Base-by-base conservation (phyloP, 1,140 invertebrate genomes). In the Solen grandis region DNA sequence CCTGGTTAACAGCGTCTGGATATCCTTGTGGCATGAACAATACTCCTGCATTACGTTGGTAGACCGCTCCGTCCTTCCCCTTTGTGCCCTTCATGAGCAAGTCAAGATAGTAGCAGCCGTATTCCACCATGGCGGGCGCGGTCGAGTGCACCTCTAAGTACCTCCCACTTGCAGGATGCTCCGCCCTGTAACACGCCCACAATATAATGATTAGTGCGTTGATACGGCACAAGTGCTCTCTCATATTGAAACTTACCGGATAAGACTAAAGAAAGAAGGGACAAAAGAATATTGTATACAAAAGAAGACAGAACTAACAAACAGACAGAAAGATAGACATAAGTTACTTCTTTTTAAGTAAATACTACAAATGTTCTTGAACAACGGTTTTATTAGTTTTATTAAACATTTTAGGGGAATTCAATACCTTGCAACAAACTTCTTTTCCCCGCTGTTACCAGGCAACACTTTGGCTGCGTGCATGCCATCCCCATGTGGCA, bases 1-100 rank as follows among this genome's bases (percentile, higher is more conserved):
- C 70, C 19, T 29, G 8, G 38, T 76, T 76, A 25, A 76, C 46
- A 36, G 74, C 60, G 36, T 52, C 60, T 29, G 74, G 74, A 31
- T 76, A 76, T 25, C 60, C 60, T 31, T 76, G 74, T 31, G 74
- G 74, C 74, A 76, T 76, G 46, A 76, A 76, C 8, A 76, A 27
- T 22, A 76, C 25, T 0, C 74, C 74, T n/a, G 60, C 74, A 76
- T 62, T 65, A n/a, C 66, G 41, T 33, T 65, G 22, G 50, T 76
- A 76, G 22, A 54, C 41, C 8, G 25, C 36, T 25, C 62, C 62
- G 8, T 63, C 62, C 33, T 76, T 76, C 22, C 74, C 65, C 25
- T 36, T 63, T 25, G 35, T 27, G 22, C 31, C 74, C 25, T 76
- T 76, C 38, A 76, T 41, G n/a, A 76, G 62, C 19, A 76, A 66